phyloP scores from a whole-genome alignment of 2,113 vertebrate species.

The Myocastor coypus region DNA sequence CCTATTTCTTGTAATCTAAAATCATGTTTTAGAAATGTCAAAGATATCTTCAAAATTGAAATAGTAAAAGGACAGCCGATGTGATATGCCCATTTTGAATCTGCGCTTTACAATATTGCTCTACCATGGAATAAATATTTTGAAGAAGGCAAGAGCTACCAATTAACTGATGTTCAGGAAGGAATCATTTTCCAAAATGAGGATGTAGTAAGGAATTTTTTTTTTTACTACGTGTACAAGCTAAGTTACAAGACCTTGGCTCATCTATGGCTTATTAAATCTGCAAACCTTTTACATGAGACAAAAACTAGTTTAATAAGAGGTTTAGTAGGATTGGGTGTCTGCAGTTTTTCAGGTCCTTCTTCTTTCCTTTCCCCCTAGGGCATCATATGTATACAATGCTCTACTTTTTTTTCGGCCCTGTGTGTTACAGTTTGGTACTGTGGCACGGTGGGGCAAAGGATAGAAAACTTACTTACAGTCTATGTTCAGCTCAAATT shows the following conservation, averaged over 20 bases:
- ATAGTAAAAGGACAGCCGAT: constrained; percentile 52
- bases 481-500: background rate
- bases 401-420: background rate
- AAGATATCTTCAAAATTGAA: constrained; percentile 46
- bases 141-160: background rate
- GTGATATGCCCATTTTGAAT: constrained; percentile 30
- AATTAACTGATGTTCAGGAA: constrained; percentile 28
- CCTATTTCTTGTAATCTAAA: constrained; percentile 45
- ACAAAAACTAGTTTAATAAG: background rate
- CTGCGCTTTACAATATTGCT: background rate
- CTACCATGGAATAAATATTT: background rate
- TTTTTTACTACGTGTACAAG: background rate
- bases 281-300: background rate
- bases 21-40: constrained; percentile 52
- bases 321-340: background rate
- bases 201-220: background rate
- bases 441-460: background rate
- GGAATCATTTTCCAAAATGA: background rate
- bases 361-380: background rate
- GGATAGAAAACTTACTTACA: background rate
- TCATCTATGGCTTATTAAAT: background rate
- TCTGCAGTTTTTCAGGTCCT: background rate
- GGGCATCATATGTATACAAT: background rate
- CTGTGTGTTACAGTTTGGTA: background rate
- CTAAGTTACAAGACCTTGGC: background rate